Evolutionary conservation across 2,113 vertebrate genomes (phyloP).

Genomic region (Pygoscelis antarcticus): DNA sequence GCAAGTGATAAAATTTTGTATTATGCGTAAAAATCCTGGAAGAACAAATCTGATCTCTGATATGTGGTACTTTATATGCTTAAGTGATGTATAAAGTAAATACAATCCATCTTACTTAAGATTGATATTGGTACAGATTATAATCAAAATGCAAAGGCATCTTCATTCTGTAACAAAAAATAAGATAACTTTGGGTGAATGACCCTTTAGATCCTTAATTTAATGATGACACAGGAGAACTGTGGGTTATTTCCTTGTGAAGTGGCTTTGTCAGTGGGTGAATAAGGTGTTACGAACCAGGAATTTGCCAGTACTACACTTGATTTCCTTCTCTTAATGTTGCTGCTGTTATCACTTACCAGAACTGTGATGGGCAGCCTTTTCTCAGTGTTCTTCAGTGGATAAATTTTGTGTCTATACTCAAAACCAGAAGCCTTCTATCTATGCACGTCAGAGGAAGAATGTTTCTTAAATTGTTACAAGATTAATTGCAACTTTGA

Average conservation of each 20-base stretch:
- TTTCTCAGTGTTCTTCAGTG: background rate
- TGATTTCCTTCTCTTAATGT: background rate
- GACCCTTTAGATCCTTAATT: background rate
- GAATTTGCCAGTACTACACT: background rate
- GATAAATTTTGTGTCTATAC: too few relatives aligned
- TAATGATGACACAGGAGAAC: background rate
- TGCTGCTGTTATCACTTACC: fast-evolving
- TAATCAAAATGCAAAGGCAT: background rate
- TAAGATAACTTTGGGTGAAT: background rate
- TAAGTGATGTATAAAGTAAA: background rate
- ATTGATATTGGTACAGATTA: background rate
- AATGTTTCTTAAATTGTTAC: background rate
- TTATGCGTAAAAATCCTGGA: background rate
- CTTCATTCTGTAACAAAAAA: background rate
- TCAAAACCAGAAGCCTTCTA: background rate
- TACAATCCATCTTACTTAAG: background rate
- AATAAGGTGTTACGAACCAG: background rate
- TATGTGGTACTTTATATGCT: background rate
- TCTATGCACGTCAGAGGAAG: background rate
- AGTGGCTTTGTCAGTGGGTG: background rate
- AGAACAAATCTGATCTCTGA: background rate
- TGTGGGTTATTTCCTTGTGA: background rate
- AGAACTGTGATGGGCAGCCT: background rate
- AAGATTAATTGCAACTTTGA: background rate
- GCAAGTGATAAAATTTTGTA: background rate